Base-by-base conservation (phyloP, 2,113 vertebrate species). In the Thamnophis sirtalis region DNA sequence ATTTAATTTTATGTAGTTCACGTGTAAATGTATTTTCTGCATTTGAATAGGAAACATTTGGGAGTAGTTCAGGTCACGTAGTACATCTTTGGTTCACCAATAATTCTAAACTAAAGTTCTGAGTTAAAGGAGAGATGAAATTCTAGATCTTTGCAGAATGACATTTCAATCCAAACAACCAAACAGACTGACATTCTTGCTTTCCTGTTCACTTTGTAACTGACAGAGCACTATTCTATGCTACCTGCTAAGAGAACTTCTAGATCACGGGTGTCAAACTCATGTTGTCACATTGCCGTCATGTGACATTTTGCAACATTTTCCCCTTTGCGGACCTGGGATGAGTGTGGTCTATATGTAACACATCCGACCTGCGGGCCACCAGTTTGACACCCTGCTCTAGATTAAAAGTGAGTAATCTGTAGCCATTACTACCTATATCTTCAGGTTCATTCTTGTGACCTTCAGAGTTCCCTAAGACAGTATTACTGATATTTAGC, bases 1-100 rank as follows among this genome's bases (percentile, higher is more conserved):
- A 1, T 68, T 68, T 68, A 68, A 11, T 94, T 95, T 28, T 33
- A 84, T 15, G 9, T 49, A 80, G 13, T 80, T 80, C 53, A 88
- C 15, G 63, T 51, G 4, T 56, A 17, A 33, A 54, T 28, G 33
- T 38, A 4, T 49, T 58, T 91, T 73, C 6, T 68, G 63, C n/a
- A 33, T 17, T 49, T 89, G 19, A 73, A 24, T 38, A 84, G 22
- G 43, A 84, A 84, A 22, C 8, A 53, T 15, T 21, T 54, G 63
- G 68, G 63, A 80, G 2, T 5, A 73, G 63, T 33, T 24, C 22
- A 38, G 89, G 49, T 38, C 60, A 22, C n/a, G 4, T 24, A 10
- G 13, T 38, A 11, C 9, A 63, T 60, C 87, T 89, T 89, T 26
- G 24, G 33, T 60, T 89, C 11, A 24, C 13, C 50, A 53, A 73